Conservation (phyloP, 92 coral and sea anemone species). For the Epizoanthus stellaris region DNA sequence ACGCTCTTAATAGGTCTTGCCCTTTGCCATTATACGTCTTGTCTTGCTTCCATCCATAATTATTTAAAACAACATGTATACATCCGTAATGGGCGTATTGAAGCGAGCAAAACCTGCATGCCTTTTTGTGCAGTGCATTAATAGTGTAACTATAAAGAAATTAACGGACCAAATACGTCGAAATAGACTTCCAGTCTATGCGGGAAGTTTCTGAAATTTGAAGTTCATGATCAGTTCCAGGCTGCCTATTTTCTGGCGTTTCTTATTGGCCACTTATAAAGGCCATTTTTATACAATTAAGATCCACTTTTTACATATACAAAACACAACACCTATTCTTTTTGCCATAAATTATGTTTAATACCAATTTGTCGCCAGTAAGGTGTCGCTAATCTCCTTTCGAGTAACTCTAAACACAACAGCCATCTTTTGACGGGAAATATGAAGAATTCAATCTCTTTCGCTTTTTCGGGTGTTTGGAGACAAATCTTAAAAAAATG, state of each 20-base stretch:
- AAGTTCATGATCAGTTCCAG: too few relatives aligned
- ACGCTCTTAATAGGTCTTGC: conserved; percentile 10
- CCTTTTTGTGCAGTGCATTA: neutral
- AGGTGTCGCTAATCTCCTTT: neutral
- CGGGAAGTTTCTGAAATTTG: too few relatives aligned
- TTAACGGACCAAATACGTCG: too few relatives aligned
- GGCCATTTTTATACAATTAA: neutral
- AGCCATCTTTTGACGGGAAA: neutral
- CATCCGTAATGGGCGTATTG: neutral
- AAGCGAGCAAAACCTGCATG: neutral
- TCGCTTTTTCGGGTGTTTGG: too few relatives aligned
- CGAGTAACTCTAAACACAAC: neutral
- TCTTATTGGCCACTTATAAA: too few relatives aligned
- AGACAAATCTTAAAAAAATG: too few relatives aligned
- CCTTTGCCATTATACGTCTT: neutral
- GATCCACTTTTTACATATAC: neutral
- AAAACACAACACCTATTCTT: neutral
- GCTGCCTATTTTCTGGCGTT: too few relatives aligned
- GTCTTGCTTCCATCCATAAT: too few relatives aligned
- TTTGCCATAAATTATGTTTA: neutral
- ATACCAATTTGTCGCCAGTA: too few relatives aligned
- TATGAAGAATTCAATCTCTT: neutral
- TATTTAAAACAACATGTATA: neutral
- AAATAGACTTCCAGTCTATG: too few relatives aligned
- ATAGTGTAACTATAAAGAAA: too few relatives aligned